These are phyloP conservation scores for Cancer borealis DNA, from an alignment of 2,888 invertebrate genomes.

Conservation along the genomic window DNA sequence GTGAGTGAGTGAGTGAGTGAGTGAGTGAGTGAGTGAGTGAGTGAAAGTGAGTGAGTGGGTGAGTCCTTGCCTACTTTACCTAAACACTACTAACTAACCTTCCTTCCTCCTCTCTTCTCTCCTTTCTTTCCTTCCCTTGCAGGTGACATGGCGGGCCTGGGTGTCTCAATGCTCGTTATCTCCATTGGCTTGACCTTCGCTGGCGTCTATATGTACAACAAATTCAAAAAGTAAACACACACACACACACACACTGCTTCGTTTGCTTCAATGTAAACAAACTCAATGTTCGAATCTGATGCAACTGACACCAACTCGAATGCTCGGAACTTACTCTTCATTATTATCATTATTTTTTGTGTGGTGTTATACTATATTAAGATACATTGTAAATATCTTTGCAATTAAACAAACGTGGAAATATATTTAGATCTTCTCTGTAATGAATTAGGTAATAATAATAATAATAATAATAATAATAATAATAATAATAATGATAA, in stretches of 20 bases:
- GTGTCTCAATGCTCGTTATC: constrained; percentile 59
- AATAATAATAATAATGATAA: too few relatives aligned
- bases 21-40: not conserved
- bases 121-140: not conserved
- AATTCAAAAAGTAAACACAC: not conserved
- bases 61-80: not conserved
- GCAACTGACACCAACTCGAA: not conserved
- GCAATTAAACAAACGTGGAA: not conserved
- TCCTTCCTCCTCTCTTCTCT: not conserved
- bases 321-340: not conserved
- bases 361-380: not conserved
- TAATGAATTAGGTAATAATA: too few relatives aligned
- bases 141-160: constrained; percentile 74
- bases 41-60: not conserved
- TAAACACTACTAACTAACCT: not conserved
- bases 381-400: not conserved
- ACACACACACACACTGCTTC: not conserved
- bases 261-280: too few relatives aligned
- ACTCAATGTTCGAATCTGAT: not conserved
- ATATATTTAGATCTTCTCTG: not conserved
- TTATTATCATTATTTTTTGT: not conserved
- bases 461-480: too few relatives aligned
- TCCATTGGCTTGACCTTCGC: constrained; percentile 65
- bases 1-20: not conserved
- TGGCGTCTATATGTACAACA: constrained; percentile 66